phyloP scores from a whole-genome alignment of 2,888 invertebrate species.

The Crocallis elinguaria region DNA sequence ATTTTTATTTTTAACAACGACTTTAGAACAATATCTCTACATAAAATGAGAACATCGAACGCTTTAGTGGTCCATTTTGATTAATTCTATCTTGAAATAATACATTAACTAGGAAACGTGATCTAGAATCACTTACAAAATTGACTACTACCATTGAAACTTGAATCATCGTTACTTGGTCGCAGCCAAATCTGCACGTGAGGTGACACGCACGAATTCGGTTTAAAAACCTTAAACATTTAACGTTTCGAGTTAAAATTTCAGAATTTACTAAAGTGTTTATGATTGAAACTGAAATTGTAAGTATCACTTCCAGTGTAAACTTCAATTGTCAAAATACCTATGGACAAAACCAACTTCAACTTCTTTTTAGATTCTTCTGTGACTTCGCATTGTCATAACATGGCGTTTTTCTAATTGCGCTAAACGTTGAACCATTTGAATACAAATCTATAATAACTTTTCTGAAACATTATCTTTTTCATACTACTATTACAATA shows the following conservation, averaged over 20 bases:
- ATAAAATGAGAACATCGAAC: slow-evolving; percentile 8
- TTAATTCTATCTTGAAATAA: slow-evolving; percentile 7
- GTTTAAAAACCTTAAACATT: background rate
- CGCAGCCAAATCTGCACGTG: background rate
- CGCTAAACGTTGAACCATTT: too few species aligned
- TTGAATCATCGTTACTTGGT: slow-evolving; percentile 29
- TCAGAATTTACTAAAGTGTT: background rate
- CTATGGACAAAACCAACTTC: background rate
- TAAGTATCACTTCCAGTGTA: background rate
- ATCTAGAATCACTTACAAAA: slow-evolving; percentile 43
- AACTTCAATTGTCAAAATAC: background rate
- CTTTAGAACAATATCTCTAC: slow-evolving; percentile 4
- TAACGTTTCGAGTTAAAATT: too few species aligned
- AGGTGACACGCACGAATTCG: background rate
- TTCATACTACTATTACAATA: too few species aligned
- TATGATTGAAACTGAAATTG: background rate
- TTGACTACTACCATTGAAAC: slow-evolving; percentile 34
- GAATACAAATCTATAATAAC: too few species aligned
- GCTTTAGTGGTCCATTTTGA: slow-evolving; percentile 15
- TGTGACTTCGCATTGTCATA: too few species aligned
- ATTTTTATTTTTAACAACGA: background rate
- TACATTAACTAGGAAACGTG: slow-evolving; percentile 45
- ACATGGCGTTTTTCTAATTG: background rate
- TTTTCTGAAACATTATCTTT: too few species aligned
- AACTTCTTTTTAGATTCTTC: background rate